phyloP scores from a whole-genome alignment of 2,113 vertebrate genomes.

The Gasterosteus aculeatus region DNA sequence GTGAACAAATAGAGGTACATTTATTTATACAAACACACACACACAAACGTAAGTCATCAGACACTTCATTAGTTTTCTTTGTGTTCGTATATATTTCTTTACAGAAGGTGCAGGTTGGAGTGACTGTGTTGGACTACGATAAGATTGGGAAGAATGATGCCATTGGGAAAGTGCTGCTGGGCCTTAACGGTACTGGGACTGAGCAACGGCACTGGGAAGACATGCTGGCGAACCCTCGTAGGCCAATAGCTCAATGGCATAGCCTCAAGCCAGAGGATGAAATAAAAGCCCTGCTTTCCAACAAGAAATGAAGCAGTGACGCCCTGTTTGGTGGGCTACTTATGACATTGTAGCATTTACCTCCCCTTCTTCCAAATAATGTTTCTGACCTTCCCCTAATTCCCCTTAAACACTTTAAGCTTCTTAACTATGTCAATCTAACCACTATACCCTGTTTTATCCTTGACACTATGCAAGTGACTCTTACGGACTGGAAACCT shows the following conservation, averaged over 20 bases:
- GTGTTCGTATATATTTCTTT: constrained; percentile 52
- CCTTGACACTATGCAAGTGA: constrained; percentile 6
- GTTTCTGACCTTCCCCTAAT: constrained; percentile 10
- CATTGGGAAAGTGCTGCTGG: constrained; percentile 95
- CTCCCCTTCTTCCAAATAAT: constrained; percentile 22
- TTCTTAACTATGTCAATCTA: constrained; percentile 32
- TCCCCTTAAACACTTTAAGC: constrained; percentile 9
- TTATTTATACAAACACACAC: neutral
- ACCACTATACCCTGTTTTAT: constrained; percentile 30
- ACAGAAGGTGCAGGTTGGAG: constrained; percentile 95
- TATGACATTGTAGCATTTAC: constrained; percentile 20
- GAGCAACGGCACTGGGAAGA: constrained; percentile 93
- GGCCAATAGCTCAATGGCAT: constrained; percentile 97
- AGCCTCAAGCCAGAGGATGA: constrained; percentile 82
- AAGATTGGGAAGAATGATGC: constrained; percentile 99
- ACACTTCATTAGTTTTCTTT: neutral
- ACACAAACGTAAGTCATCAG: neutral
- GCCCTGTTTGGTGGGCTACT: neutral
- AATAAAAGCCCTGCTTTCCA: constrained; percentile 88
- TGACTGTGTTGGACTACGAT: constrained; percentile 98
- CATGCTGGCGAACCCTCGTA: constrained; percentile 86
- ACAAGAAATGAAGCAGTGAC: constrained; percentile 86
- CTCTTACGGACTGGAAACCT: constrained; percentile 9
- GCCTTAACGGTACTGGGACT: constrained; percentile 88
- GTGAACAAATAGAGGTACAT: constrained; percentile 95